phyloP scores from a whole-genome alignment of 2,113 vertebrate genomes.

The Anolis carolinensis region DNA sequence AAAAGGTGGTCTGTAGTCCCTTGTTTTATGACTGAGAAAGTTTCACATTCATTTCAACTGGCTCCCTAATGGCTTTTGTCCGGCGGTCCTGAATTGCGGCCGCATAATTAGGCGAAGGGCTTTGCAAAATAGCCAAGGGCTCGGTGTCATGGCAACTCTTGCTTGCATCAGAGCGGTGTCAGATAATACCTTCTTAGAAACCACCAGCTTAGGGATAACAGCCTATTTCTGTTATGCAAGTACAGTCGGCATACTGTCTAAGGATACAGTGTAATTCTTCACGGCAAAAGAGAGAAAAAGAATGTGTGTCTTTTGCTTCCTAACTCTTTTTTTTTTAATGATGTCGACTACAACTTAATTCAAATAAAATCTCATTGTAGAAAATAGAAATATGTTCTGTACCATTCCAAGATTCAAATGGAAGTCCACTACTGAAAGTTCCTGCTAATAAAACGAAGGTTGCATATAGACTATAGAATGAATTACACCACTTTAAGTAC shows the following conservation, averaged over 20 bases:
- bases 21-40: neutral
- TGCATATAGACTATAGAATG: too few species aligned
- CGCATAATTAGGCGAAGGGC: constrained; percentile 5
- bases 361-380: neutral
- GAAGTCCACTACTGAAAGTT: neutral
- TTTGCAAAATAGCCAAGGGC: constrained; percentile 13
- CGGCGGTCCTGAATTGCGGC: neutral
- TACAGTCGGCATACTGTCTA: neutral
- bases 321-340: neutral
- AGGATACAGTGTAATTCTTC: neutral
- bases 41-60: neutral
- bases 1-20: neutral
- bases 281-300: neutral
- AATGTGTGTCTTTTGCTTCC: neutral
- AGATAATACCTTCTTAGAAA: constrained; percentile 9
- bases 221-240: neutral
- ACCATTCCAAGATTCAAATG: neutral
- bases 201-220: neutral
- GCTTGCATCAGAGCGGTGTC: neutral
- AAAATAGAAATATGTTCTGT: neutral
- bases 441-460: neutral
- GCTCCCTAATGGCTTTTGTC: neutral
- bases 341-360: neutral
- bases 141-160: constrained; percentile 13
- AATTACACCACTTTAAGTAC: too few species aligned